phyloP scores from a whole-genome alignment of 2,888 invertebrate species.

The Agrochola macilenta region DNA sequence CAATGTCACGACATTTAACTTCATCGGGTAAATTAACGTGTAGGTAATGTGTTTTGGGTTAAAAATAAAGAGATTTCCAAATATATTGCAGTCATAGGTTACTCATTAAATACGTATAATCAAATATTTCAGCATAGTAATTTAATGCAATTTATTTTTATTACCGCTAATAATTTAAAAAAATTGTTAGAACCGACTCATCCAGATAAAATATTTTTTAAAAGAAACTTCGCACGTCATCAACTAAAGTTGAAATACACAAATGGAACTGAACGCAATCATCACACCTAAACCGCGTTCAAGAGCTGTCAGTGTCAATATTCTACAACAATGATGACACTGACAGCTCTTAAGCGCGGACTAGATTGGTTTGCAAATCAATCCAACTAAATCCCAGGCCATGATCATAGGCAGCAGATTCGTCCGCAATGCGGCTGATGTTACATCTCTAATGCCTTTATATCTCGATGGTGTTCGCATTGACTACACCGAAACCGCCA shows the following conservation, averaged over 20 bases:
- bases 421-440: no score
- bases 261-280: no score
- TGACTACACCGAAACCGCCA: no score
- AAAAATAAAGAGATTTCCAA: neutral
- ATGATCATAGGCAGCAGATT: no score
- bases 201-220: no score
- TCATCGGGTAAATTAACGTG: neutral
- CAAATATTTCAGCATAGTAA: neutral
- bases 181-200: neutral
- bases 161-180: neutral
- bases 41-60: neutral
- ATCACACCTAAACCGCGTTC: neutral
- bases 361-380: no score
- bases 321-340: neutral
- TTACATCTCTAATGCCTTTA: no score
- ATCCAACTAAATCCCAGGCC: no score
- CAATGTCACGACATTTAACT: slow-evolving; percentile 1
- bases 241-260: neutral
- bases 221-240: neutral
- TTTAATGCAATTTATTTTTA: neutral
- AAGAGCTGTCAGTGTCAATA: neutral
- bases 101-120: neutral
- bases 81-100: neutral
- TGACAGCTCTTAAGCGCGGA: neutral
- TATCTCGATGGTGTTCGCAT: no score